Conservation (phyloP, 2,888 invertebrate genomes). For the Cheilosia impressa region DNA sequence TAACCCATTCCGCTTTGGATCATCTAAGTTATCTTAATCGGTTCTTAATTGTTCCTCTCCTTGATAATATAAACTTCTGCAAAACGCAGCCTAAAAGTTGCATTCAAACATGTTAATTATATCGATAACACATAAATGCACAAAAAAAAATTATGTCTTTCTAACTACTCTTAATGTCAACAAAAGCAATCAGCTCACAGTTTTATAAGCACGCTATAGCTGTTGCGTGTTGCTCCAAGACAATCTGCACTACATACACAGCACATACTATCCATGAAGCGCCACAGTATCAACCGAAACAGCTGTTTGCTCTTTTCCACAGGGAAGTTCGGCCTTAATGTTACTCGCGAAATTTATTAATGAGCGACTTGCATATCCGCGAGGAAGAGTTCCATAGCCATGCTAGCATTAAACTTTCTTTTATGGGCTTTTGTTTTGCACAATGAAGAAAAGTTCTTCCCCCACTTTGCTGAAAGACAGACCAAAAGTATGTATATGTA, state of each 20-base stretch:
- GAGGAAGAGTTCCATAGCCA: conserved; percentile 18
- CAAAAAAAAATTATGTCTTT: background rate
- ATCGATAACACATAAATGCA: background rate
- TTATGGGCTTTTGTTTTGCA: conserved; percentile 39
- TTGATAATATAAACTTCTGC: background rate
- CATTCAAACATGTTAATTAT: background rate
- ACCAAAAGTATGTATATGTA: conserved; percentile 4
- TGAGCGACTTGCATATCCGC: conserved; percentile 26
- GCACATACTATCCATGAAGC: conserved; percentile 32
- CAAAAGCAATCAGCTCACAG: conserved; percentile 1
- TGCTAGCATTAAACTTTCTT: conserved; percentile 38
- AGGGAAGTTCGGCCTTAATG: background rate
- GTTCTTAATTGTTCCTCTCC: too few relatives aligned
- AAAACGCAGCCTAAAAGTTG: background rate
- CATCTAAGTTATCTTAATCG: too few relatives aligned
- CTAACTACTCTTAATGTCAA: background rate
- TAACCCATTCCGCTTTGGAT: too few relatives aligned
- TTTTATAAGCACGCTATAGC: background rate
- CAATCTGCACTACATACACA: conserved; percentile 30
- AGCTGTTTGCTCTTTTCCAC: too few relatives aligned
- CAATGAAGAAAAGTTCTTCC: conserved; percentile 10
- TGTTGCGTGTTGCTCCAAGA: conserved; percentile 43
- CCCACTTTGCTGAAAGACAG: background rate
- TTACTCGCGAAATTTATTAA: conserved; percentile 49
- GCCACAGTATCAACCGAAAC: background rate